Conservation (phyloP, 2,888 invertebrate genomes). For the Andrena dorsata region DNA sequence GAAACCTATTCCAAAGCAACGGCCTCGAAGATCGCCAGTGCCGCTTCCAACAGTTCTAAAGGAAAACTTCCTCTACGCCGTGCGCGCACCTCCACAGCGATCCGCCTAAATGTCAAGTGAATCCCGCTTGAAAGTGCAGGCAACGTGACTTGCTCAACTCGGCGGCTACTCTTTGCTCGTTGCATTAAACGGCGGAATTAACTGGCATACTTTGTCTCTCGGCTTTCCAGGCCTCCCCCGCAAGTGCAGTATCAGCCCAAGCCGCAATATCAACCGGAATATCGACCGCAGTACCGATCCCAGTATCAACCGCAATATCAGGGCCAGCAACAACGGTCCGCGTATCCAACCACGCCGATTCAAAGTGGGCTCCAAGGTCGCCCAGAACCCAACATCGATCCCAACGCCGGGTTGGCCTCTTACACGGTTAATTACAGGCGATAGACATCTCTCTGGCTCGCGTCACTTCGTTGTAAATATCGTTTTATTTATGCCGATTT, state of each 20-base stretch:
- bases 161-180: slow-evolving; percentile 30
- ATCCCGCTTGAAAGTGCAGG: slow-evolving; percentile 73
- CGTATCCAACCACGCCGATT: slow-evolving; percentile 58
- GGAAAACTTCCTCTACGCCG: slow-evolving; percentile 24
- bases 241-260: slow-evolving; percentile 57
- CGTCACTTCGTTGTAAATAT: slow-evolving; percentile 54
- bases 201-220: slow-evolving; percentile 30
- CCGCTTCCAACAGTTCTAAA: not conserved
- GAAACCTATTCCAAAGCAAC: too few species aligned
- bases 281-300: slow-evolving; percentile 82
- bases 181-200: slow-evolving; percentile 34
- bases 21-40: not conserved
- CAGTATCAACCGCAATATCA: slow-evolving; percentile 82
- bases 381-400: slow-evolving; percentile 91
- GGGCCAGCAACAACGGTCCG: slow-evolving; percentile 78
- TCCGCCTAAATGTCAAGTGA: slow-evolving; percentile 80
- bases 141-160: slow-evolving; percentile 68
- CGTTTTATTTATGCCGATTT: slow-evolving; percentile 35
- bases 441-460: slow-evolving; percentile 70
- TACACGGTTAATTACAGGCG: slow-evolving; percentile 92
- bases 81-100: slow-evolving; percentile 43
- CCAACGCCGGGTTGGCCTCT: slow-evolving; percentile 88
- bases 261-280: slow-evolving; percentile 72
- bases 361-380: slow-evolving; percentile 85
- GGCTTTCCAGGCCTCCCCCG: slow-evolving; percentile 58